phyloP scores from a whole-genome alignment of 2,113 vertebrate genomes.

The Myxocyprinus asiaticus region DNA sequence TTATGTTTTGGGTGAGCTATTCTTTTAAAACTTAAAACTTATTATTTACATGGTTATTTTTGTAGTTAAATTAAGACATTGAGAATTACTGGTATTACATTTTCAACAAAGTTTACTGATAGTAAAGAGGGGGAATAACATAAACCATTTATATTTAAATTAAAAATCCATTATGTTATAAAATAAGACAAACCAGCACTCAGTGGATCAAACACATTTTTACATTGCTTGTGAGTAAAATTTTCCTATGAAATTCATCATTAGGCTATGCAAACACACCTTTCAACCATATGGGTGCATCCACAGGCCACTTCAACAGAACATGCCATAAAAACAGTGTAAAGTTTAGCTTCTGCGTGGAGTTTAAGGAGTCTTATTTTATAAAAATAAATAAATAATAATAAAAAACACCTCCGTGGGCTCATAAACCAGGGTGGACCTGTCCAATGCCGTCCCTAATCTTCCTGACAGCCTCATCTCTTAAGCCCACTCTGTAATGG shows the following conservation, averaged over 20 bases:
- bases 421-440: slow-evolving; percentile 13
- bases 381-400: too few relatives aligned
- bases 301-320: background rate
- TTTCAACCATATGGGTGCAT: background rate
- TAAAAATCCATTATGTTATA: background rate
- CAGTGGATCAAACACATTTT: background rate
- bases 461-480: slow-evolving; percentile 28
- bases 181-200: too few relatives aligned
- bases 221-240: background rate
- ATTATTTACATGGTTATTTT: too few relatives aligned
- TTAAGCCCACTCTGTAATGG: background rate
- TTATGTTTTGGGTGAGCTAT: too few relatives aligned
- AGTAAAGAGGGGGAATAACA: background rate
- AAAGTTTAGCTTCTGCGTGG: background rate
- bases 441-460: background rate
- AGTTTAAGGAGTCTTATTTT: background rate
- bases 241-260: background rate
- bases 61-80: too few relatives aligned
- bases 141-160: background rate
- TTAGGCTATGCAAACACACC: background rate
- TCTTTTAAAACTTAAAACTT: too few relatives aligned
- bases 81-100: background rate
- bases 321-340: background rate
- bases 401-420: too few relatives aligned
- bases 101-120: background rate